Evolutionary conservation across 2,888 invertebrate species (phyloP).

Genomic region (Apamea crenata): DNA sequence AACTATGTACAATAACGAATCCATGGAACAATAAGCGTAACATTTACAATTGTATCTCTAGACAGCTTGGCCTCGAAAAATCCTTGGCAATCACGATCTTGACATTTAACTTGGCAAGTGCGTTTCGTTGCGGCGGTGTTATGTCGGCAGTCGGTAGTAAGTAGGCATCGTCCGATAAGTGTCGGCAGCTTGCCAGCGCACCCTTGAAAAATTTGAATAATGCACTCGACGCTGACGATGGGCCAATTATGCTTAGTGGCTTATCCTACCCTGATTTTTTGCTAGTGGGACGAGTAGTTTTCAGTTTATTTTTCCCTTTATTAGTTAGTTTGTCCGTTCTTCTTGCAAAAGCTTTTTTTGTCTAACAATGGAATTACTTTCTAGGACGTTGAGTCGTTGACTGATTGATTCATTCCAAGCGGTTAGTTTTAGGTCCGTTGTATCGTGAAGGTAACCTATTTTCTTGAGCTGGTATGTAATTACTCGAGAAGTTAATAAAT

Average conservation of each 20-base stretch:
- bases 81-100: slow-evolving; percentile 68
- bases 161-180: slow-evolving; percentile 60
- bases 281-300: slow-evolving; percentile 10
- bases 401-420: slow-evolving; percentile 8
- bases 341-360: slow-evolving; percentile 9
- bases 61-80: slow-evolving; percentile 57
- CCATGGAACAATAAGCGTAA: slow-evolving; percentile 33
- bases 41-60: slow-evolving; percentile 41
- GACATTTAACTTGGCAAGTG: slow-evolving; percentile 72
- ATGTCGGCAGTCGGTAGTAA: slow-evolving; percentile 41
- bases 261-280: slow-evolving; percentile 45
- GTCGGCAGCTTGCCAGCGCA: slow-evolving; percentile 57
- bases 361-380: neutral
- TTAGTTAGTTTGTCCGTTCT: neutral
- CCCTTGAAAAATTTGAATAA: slow-evolving; percentile 66
- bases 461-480: slow-evolving; percentile 25
- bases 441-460: slow-evolving; percentile 29
- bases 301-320: slow-evolving; percentile 8
- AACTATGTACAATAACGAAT: slow-evolving; percentile 9
- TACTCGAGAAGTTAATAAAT: slow-evolving; percentile 11
- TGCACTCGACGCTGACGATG: slow-evolving; percentile 52
- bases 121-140: slow-evolving; percentile 65
- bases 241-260: slow-evolving; percentile 60
- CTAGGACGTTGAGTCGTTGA: neutral
- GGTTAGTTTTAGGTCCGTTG: slow-evolving; percentile 11